Evolutionary conservation across 2,888 invertebrate genomes (phyloP).

Genomic region (Torymus texanus): DNA sequence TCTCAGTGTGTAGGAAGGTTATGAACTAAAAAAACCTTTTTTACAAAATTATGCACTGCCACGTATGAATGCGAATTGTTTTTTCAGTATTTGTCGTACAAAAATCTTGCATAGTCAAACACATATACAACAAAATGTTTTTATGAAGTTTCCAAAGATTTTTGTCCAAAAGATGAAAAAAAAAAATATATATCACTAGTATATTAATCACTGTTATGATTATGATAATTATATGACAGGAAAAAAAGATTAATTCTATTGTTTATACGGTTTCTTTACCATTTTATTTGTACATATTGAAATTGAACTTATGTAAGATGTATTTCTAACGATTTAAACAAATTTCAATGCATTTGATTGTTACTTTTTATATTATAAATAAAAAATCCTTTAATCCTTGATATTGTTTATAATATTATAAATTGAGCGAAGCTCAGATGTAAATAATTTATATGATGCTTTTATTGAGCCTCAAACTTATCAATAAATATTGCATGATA

Average conservation of each 20-base stretch:
- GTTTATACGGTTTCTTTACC: slow-evolving; percentile 48
- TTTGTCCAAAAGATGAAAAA: slow-evolving; percentile 41
- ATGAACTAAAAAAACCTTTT: slow-evolving; percentile 34
- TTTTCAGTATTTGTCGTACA: slow-evolving; percentile 35
- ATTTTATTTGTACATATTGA: slow-evolving; percentile 50
- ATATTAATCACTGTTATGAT: slow-evolving; percentile 45
- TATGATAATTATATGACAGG: slow-evolving; percentile 26
- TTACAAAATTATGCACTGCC: slow-evolving; percentile 38
- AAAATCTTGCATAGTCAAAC: slow-evolving; percentile 43
- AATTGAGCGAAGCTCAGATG: slow-evolving; percentile 14
- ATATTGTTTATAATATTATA: slow-evolving; percentile 28
- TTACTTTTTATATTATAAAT: slow-evolving; percentile 34
- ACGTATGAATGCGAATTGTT: slow-evolving; percentile 12
- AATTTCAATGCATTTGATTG: slow-evolving; percentile 23
- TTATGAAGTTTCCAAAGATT: slow-evolving; percentile 51
- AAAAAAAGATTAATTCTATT: slow-evolving; percentile 43
- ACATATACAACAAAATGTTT: slow-evolving; percentile 15
- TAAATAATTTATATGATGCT: slow-evolving; percentile 50
- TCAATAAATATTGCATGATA: slow-evolving; percentile 53
- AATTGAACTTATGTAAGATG: slow-evolving; percentile 41
- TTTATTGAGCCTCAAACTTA: slow-evolving; percentile 54
- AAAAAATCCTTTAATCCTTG: slow-evolving; percentile 1
- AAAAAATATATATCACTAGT: slow-evolving; percentile 30
- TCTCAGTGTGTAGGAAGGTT: slow-evolving; percentile 32
- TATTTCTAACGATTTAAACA: slow-evolving; percentile 40